phyloP scores from a whole-genome alignment of 2,888 invertebrate species.

The Callyntrura sp. region DNA sequence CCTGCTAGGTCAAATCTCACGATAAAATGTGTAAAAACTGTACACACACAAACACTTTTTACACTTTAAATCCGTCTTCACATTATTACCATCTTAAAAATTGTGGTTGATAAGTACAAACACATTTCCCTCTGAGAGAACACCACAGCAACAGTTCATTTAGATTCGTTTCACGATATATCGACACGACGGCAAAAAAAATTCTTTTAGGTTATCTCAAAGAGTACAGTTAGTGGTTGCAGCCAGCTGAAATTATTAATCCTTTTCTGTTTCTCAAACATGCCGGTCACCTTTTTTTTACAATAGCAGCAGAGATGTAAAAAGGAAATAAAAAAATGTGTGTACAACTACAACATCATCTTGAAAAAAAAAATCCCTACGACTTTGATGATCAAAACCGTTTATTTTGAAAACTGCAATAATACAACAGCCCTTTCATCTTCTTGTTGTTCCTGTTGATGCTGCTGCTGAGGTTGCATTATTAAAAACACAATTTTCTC shows the following conservation, averaged over 20 bases:
- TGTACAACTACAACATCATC: neutral
- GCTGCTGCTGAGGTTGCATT: neutral
- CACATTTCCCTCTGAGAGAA: neutral
- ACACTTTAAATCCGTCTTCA: no score
- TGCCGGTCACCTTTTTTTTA: constrained; percentile 51
- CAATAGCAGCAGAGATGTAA: no score
- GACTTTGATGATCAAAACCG: constrained; percentile 1
- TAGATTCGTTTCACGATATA: constrained; percentile 51
- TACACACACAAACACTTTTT: neutral
- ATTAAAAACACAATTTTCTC: constrained; percentile 4
- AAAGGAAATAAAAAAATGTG: no score
- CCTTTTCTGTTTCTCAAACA: constrained; percentile 55
- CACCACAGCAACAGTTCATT: constrained; percentile 53
- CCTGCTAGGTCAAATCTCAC: neutral
- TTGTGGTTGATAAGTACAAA: neutral
- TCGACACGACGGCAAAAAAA: constrained; percentile 24
- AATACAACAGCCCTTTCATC: neutral
- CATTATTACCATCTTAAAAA: no score
- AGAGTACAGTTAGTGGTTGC: constrained; percentile 65
- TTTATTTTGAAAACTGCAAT: neutral
- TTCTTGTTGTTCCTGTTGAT: neutral
- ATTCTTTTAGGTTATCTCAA: constrained; percentile 66
- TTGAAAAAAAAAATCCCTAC: neutral
- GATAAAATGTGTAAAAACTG: neutral
- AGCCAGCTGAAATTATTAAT: constrained; percentile 31